Conservation (phyloP, 2,797 vertebrate species). For the Spatula versicolor region DNA sequence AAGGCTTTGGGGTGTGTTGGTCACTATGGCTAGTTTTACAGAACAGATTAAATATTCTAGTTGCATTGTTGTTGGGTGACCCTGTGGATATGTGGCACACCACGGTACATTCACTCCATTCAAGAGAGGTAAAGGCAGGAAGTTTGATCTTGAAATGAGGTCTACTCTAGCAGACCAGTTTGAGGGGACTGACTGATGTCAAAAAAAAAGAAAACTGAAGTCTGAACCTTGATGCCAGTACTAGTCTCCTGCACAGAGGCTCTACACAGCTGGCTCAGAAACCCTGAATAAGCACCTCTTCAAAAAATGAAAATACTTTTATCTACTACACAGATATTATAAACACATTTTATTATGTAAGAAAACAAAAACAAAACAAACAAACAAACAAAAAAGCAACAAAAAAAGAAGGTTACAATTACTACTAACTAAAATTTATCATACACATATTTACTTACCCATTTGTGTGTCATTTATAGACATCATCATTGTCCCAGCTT, state of each 20-base stretch:
- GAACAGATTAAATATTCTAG: neutral
- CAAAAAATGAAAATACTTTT: neutral
- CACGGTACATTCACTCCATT: neutral
- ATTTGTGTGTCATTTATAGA: neutral
- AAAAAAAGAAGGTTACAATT: neutral
- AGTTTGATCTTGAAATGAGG: neutral
- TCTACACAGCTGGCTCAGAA: neutral
- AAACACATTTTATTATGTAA: neutral
- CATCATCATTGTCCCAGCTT: neutral
- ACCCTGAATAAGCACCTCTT: neutral
- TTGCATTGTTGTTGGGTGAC: neutral
- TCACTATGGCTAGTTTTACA: neutral
- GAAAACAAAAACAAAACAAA: neutral
- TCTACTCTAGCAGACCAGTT: neutral
- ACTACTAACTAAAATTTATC: neutral
- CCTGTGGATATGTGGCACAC: neutral
- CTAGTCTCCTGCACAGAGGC: neutral
- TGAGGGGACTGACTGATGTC: neutral
- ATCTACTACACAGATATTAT: neutral
- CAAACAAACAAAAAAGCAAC: neutral
- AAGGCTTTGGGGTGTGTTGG: neutral
- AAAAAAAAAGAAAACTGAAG: neutral
- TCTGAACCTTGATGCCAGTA: neutral
- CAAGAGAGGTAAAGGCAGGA: neutral
- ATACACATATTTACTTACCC: neutral